Conservation (phyloP, 2,888 invertebrate genomes). For the Phyto melanocephala region DNA sequence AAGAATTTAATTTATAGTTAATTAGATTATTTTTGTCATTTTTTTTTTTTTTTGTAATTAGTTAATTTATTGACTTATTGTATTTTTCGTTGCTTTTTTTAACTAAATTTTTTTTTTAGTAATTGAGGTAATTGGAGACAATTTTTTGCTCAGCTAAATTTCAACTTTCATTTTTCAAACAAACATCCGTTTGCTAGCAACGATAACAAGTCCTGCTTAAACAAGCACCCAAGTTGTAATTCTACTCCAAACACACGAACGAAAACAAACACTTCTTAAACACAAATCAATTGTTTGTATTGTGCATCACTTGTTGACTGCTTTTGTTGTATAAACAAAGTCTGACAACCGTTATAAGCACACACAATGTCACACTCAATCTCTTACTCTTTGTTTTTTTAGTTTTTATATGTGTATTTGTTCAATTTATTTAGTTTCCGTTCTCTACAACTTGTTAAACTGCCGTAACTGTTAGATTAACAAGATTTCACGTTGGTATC, state of each 20-base stretch:
- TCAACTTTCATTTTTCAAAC: neutral
- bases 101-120: neutral
- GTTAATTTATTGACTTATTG: neutral
- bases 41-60: too few species aligned
- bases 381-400: too few species aligned
- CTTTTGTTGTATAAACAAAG: neutral
- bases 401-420: neutral
- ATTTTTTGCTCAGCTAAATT: neutral
- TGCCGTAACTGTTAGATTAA: neutral
- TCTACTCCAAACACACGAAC: neutral
- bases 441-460: neutral
- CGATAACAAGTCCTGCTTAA: neutral
- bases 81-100: neutral
- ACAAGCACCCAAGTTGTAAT: neutral
- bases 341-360: neutral
- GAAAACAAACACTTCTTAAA: neutral
- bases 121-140: too few species aligned
- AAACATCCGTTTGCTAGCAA: neutral
- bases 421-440: constrained; percentile 5
- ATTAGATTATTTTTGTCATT: neutral
- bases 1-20: neutral
- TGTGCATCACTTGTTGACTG: constrained; percentile 33
- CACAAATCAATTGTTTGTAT: neutral
- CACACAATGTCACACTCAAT: too few species aligned
- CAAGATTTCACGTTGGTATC: constrained; percentile 23